A percentile compares a stretch with the other conserved stretches of the same genome.
Evolutionary conservation across 2,888 invertebrate genomes (phyloP).

Genomic region (Malthinus flaveolus): DNA sequence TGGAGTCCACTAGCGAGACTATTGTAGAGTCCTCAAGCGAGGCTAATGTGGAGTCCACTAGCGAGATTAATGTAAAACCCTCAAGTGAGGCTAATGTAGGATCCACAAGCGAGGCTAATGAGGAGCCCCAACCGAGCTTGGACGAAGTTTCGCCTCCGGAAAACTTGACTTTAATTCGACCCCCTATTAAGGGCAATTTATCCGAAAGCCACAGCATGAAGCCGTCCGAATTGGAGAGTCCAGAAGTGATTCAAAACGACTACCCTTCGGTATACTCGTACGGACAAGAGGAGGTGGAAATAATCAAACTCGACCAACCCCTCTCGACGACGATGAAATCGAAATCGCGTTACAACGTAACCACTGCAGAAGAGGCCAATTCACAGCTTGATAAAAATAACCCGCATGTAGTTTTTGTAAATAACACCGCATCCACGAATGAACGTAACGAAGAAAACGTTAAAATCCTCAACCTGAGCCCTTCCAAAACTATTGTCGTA

Average conservation of each 20-base stretch:
- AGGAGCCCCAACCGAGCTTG: background rate
- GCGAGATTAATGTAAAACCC: background rate
- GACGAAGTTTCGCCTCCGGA: conserved; percentile 12
- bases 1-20: background rate
- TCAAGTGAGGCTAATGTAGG: background rate
- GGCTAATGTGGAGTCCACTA: no score
- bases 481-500: conserved; percentile 69
- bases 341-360: conserved; percentile 39
- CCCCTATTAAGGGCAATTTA: background rate
- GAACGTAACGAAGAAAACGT: conserved; percentile 40
- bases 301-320: conserved; percentile 53
- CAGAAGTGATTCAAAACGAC: conserved; percentile 54
- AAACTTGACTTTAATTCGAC: conserved; percentile 4
- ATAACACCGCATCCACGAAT: conserved; percentile 41
- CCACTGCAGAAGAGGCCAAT: conserved; percentile 25
- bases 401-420: conserved; percentile 34
- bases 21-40: background rate
- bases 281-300: conserved; percentile 55
- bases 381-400: conserved; percentile 41
- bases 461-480: conserved; percentile 46
- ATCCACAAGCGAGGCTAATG: background rate
- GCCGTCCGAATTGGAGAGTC: conserved; percentile 37
- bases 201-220: conserved; percentile 37
- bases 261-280: conserved; percentile 50
- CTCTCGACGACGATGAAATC: conserved; percentile 42